phyloP scores from a whole-genome alignment of 2,113 vertebrate genomes.

The Melanerpes formicivorus region DNA sequence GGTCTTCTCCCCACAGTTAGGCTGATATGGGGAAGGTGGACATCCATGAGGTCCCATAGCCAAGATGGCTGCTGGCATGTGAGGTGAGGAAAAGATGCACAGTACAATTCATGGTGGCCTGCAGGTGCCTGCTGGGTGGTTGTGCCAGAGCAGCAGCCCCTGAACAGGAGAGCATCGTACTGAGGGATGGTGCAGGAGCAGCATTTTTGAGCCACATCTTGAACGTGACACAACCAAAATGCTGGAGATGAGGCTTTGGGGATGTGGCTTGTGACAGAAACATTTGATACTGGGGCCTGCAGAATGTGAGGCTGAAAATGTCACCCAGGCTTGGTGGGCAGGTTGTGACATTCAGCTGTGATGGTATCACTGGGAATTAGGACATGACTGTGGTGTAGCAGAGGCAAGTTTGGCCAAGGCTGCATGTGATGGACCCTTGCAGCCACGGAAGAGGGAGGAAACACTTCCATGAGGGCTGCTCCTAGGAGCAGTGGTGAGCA shows the following conservation, averaged over 20 bases:
- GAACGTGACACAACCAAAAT: not conserved
- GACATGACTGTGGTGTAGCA: not conserved
- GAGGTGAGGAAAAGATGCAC: not conserved
- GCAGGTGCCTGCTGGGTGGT: accelerated
- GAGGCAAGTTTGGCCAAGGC: not conserved
- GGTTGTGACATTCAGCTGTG: not conserved
- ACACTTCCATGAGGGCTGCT: not conserved
- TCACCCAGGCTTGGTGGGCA: not conserved
- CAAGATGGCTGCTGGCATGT: accelerated
- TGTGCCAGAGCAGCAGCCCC: not conserved
- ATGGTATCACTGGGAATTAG: accelerated
- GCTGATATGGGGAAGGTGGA: not conserved
- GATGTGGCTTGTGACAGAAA: not conserved
- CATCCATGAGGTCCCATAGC: not conserved
- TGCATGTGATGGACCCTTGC: not conserved
- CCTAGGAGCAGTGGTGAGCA: accelerated
- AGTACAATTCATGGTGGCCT: not conserved
- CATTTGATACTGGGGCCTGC: not conserved
- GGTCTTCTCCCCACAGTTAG: not conserved
- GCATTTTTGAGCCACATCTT: not conserved
- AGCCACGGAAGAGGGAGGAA: not conserved
- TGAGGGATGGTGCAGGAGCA: not conserved
- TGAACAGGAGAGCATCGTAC: not conserved
- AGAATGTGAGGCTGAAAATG: accelerated
- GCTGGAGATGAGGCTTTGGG: not conserved